Evolutionary conservation across 2,797 vertebrate species (phyloP).

Genomic region (Peromyscus eremicus): DNA sequence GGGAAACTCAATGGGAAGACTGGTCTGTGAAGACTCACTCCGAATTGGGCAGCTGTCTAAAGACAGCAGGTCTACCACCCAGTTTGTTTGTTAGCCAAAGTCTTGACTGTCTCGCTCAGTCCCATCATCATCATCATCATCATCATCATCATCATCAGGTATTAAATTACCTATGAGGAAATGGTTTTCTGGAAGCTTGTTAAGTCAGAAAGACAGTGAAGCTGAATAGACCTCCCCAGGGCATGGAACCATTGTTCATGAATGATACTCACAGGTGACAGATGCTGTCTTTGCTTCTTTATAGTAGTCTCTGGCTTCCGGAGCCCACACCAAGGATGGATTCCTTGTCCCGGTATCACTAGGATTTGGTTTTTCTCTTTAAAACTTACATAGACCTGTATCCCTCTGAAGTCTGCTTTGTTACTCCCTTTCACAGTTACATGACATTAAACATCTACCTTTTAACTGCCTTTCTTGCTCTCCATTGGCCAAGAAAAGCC

Average conservation of each 20-base stretch:
- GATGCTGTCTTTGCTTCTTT: not conserved
- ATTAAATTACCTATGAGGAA: not conserved
- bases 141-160: not conserved
- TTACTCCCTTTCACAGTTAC: not conserved
- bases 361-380: slow-evolving; percentile 22
- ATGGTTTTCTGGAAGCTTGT: slow-evolving; percentile 43
- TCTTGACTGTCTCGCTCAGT: not conserved
- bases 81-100: not conserved
- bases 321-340: not conserved
- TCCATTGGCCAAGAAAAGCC: not conserved
- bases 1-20: slow-evolving; percentile 24
- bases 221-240: not conserved
- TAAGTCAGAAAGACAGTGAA: slow-evolving; percentile 42
- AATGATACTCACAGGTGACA: not conserved
- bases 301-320: not conserved
- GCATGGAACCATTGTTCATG: not conserved
- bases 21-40: not conserved
- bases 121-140: not conserved
- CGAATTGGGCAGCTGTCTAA: not conserved
- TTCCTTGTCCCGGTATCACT: slow-evolving; percentile 27
- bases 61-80: not conserved
- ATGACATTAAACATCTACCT: not conserved
- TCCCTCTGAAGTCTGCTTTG: not conserved
- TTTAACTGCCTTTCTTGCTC: not conserved
- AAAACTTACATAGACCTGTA: not conserved